A percentile compares a stretch with the other conserved stretches of the same genome.
phyloP scores from a whole-genome alignment of 2,797 vertebrate genomes.

The Schizopygopsis malacanthus region DNA sequence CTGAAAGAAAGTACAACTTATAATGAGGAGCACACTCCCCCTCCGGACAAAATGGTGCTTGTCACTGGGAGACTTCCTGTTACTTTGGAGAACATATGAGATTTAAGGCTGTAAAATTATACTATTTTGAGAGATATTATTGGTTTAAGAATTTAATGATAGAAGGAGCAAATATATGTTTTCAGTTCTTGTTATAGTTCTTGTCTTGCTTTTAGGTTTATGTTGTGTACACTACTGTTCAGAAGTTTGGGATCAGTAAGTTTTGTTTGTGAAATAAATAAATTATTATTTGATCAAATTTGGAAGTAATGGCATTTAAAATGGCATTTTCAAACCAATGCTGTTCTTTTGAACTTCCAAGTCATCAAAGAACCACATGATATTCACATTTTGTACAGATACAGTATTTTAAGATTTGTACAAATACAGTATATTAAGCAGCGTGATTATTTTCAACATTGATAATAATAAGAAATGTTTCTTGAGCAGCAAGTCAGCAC shows the following conservation, averaged over 20 bases:
- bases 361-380: not conserved
- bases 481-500: not conserved
- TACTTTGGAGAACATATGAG: constrained; percentile 2
- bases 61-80: not conserved
- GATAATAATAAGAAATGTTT: not conserved
- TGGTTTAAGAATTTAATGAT: constrained; percentile 11
- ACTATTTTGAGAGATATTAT: not conserved
- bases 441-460: not conserved
- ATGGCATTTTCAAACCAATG: too few relatives aligned
- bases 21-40: constrained; percentile 22
- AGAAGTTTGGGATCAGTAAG: not conserved
- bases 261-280: too few relatives aligned
- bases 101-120: not conserved
- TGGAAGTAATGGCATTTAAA: too few relatives aligned
- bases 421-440: not conserved
- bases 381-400: not conserved
- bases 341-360: too few relatives aligned
- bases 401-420: not conserved
- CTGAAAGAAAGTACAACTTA: constrained; percentile 37
- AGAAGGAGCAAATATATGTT: constrained; percentile 4
- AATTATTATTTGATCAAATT: too few relatives aligned
- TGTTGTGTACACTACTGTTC: not conserved
- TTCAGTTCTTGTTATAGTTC: not conserved
- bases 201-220: not conserved
- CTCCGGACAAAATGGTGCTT: constrained; percentile 38